Evolutionary conservation across 2,113 vertebrate genomes (phyloP), one percentile per base, ranked within the genome.

Genomic region (Osmerus eperlanus): DNA sequence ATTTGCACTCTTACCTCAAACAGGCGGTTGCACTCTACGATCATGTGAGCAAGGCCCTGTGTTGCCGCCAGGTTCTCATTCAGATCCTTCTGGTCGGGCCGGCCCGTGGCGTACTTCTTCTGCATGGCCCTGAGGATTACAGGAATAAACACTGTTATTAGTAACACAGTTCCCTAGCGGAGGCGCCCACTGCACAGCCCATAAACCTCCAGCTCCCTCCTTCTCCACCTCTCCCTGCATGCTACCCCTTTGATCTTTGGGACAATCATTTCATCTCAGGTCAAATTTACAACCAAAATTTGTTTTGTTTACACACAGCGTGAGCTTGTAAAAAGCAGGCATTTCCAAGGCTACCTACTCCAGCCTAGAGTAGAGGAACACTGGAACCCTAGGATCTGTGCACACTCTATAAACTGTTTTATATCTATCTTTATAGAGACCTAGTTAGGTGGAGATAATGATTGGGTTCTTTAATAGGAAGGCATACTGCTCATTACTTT

Each of bases 61-160:
- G 96, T 95, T 14, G 97, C 97, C 15, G 97, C 96, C 85, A 98
- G 90, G 74, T 97, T 99, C 89, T 99, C 97, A 84, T 91, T 98
- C 85, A 99, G 94, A 89, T 99, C 97, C 88, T 97, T 98, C 85
- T 97, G 96, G 91, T 98, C 97, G 52, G 97, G 97, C 78, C 96
- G 95, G 78, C 97, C 97, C 0, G 95, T 95, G 84, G 95, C 91
- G 16, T 97, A 97, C 90, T 98, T 99, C 88, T 96, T 98, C 91
- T 97, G 97, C 90, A 98, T 96, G 82, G 94, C 95, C 89, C 97
- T 99, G 89, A 85, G 80, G 80, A 90, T 87, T 80, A 80, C 3
- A 51, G 69, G 67, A 77, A 84, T 70, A 88, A 80, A 67, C 75
- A 67, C 70, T 41, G 51, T 81, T 66, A 84, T 72, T 73, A 88